Base-by-base conservation (phyloP, 2,113 vertebrate species). In the Leptobrachium leishanense region DNA sequence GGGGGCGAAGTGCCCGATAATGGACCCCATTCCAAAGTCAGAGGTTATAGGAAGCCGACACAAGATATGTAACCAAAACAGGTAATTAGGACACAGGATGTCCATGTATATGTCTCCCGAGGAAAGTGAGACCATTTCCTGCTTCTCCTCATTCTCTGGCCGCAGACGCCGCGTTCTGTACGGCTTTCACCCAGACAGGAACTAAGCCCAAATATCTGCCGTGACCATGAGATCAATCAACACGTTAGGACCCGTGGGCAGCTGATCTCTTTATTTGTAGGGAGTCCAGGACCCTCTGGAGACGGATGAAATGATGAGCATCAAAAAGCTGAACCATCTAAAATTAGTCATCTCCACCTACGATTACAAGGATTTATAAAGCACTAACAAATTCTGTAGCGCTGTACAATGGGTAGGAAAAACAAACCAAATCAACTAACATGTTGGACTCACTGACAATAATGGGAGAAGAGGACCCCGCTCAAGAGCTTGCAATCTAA, bases 141-240 rank as follows among this genome's bases (percentile, higher is more conserved):
- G 71, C 42, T 40, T 66, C 2, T 3, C 63, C 42, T 62, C 64
- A 67, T 76, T 59, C 68, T 70, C 43, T 13, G 15, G 20, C 13
- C 20, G 2, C 44, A n/a, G 13, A 70, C 13, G 20, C 50, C 44
- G 6, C 15, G 5, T 8, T 50, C 15, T 70, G n/a, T 6, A 13
- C 10, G 12, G 20, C 63, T 79, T 66, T 66, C 46, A 66, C 63
- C 86, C 82, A 85, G 82, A 83, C 86, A 94, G 93, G 93, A 95
- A 95, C 87, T 89, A 84, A 88, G 82, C 40, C 43, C 43, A 6
- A 20, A 41, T 65, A 53, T 69, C n/a, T 11, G 12, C n/a, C 20
- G 55, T 43, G 10, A 15, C 41, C 20, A 31, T 12, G 66, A 10
- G 8, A 59, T 12, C 3, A 59, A 59, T 59, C 10, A 59, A 10